A percentile compares a stretch with the other conserved stretches of the same genome.
phyloP scores from a whole-genome alignment of 2,113 vertebrate species.

The Callipepla californica region DNA sequence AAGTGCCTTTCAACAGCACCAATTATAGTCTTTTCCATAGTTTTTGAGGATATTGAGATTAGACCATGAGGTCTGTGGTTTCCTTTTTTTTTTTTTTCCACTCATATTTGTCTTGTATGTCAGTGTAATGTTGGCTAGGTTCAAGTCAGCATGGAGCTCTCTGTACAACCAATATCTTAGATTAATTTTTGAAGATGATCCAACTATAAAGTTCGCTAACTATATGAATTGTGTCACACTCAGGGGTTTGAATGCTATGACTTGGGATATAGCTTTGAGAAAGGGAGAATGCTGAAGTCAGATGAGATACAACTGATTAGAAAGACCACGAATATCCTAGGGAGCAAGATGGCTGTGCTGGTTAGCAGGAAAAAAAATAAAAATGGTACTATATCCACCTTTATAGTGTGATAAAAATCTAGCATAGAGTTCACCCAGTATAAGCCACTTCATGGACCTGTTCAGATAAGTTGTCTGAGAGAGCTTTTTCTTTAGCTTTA shows the following conservation, averaged over 20 bases:
- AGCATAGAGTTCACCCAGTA: not conserved
- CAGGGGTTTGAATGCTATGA: too few relatives aligned
- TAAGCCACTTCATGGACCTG: rapidly evolving
- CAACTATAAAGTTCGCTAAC: not conserved
- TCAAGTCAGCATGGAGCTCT: not conserved
- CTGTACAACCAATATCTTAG: not conserved
- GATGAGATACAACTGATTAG: too few relatives aligned
- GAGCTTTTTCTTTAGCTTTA: not conserved
- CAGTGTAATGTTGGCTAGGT: not conserved
- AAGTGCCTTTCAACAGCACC: not conserved
- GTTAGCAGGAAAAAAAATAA: not conserved
- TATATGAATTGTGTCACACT: too few relatives aligned
- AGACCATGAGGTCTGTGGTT: not conserved
- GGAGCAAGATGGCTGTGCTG: too few relatives aligned
- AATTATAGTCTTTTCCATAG: not conserved
- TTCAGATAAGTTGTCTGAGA: not conserved
- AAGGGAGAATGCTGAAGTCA: too few relatives aligned
- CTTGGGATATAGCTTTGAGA: too few relatives aligned
- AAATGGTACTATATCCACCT: not conserved
- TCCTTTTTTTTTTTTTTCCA: not conserved
- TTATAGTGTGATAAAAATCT: not conserved
- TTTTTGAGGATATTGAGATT: not conserved
- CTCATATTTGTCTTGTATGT: not conserved
- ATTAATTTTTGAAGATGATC: not conserved
- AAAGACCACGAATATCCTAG: too few relatives aligned